Base-by-base conservation (phyloP, 2,113 vertebrate species). In the Bubalus kerabau region DNA sequence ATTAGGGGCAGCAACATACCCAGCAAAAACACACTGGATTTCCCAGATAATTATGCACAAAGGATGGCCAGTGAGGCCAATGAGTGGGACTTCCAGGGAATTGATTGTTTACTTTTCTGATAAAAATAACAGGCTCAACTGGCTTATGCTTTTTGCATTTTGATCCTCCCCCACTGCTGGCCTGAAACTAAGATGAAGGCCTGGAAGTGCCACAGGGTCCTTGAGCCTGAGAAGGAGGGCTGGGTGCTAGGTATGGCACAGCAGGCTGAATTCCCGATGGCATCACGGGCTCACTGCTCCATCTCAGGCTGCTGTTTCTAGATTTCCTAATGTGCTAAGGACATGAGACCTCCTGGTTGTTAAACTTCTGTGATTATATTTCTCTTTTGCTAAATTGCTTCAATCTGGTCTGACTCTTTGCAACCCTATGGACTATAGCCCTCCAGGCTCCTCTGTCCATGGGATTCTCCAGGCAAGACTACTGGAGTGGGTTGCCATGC, bases 91-190 rank as follows among this genome's bases (percentile, higher is more conserved):
- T 78, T 57, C 85, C 52, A 59, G 40, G n/a, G 46, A 97, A 80
- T 71, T 40, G 30, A 46, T 57, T 90, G 46, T 95, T 95, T 92
- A 90, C 81, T 92, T 96, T 97, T n/a, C 84, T 81, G 94, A 83
- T 95, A 96, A 93, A 97, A 92, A 50, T 40, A 93, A 85, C 92
- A 87, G 84, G 93, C 62, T 96, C 64, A 92, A 48, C 46, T 80
- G 26, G 90, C 82, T 97, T 26, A 13, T 71, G 85, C 46, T 40
- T 92, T 81, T 90, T 64, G 46, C 87, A 89, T 92, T 85, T 92
- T 86, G 74, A 76, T 43, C 57, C 97, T 90, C 90, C 93, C 81
- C 85, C 4, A 8, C 90, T 95, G 97, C 74, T 52, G 67, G 36
- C 64, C n/a, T 57, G 52, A 54, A 74, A 40, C 3, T 1, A 62